Conservation (phyloP, 2,888 invertebrate genomes). For the Pheosia tremula region DNA sequence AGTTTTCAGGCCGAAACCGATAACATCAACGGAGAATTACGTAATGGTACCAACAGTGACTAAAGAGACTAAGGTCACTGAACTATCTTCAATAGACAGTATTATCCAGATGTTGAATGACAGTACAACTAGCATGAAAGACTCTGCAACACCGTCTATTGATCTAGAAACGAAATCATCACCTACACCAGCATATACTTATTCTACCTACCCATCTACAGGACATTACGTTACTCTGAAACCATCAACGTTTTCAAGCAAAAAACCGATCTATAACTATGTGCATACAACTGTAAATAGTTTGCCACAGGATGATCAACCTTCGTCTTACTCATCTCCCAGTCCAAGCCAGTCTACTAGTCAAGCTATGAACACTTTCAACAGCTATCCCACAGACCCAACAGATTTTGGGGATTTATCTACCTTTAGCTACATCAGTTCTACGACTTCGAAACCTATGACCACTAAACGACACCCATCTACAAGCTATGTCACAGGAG, state of each 20-base stretch:
- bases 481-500: slow-evolving; percentile 77
- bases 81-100: slow-evolving; percentile 78
- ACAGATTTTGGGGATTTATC: slow-evolving; percentile 70
- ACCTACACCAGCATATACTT: slow-evolving; percentile 61
- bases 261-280: slow-evolving; percentile 52
- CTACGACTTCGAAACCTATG: slow-evolving; percentile 58
- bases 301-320: slow-evolving; percentile 56
- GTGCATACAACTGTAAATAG: slow-evolving; percentile 64
- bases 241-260: slow-evolving; percentile 55
- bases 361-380: slow-evolving; percentile 76
- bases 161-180: slow-evolving; percentile 74
- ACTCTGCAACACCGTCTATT: slow-evolving; percentile 63
- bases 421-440: slow-evolving; percentile 71
- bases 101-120: slow-evolving; percentile 87
- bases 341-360: slow-evolving; percentile 74
- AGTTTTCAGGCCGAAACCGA: slow-evolving; percentile 83
- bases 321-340: slow-evolving; percentile 62
- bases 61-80: slow-evolving; percentile 72
- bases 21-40: slow-evolving; percentile 75
- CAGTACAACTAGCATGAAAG: slow-evolving; percentile 70
- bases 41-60: slow-evolving; percentile 84
- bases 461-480: slow-evolving; percentile 67
- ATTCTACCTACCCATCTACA: slow-evolving; percentile 62
- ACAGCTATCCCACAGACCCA: slow-evolving; percentile 75
- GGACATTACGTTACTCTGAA: slow-evolving; percentile 76